A percentile compares a stretch with the other conserved stretches of the same genome.
phyloP scores from a whole-genome alignment of 2,797 vertebrate species.

The Gymnothorax reevesii region DNA sequence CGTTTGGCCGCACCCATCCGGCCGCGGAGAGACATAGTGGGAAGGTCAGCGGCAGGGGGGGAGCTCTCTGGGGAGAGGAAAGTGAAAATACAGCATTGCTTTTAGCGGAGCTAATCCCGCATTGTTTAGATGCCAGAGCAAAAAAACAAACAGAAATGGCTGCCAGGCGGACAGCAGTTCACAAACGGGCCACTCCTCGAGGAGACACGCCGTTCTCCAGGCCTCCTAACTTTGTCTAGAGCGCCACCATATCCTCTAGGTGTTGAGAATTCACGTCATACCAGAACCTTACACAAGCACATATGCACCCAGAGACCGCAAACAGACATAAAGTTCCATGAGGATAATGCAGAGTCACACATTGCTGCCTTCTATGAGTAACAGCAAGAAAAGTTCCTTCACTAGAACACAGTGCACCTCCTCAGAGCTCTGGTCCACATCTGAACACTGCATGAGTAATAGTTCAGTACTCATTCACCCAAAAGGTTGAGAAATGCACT shows the following conservation, averaged over 20 bases:
- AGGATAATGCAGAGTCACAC: background rate
- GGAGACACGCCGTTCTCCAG: background rate
- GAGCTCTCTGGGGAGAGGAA: background rate
- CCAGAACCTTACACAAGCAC: background rate
- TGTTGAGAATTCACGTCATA: background rate
- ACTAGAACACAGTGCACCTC: background rate
- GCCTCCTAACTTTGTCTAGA: background rate
- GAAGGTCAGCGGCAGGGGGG: background rate
- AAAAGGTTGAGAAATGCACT: no score
- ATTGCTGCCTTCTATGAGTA: background rate
- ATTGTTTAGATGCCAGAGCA: background rate
- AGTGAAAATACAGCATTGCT: background rate
- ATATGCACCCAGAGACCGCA: conserved; percentile 7
- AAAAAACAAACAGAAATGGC: background rate
- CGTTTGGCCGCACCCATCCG: background rate
- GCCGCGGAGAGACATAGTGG: background rate
- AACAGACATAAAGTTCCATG: background rate
- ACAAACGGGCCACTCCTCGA: background rate
- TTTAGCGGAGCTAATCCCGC: background rate
- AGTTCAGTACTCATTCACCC: no score
- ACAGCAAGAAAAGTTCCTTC: background rate
- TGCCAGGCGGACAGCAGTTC: background rate
- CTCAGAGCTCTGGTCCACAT: background rate
- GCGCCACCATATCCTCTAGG: background rate
- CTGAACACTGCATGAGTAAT: no score